Conservation (phyloP, 2,888 invertebrate species). For the Cecidostiba fungosa region DNA sequence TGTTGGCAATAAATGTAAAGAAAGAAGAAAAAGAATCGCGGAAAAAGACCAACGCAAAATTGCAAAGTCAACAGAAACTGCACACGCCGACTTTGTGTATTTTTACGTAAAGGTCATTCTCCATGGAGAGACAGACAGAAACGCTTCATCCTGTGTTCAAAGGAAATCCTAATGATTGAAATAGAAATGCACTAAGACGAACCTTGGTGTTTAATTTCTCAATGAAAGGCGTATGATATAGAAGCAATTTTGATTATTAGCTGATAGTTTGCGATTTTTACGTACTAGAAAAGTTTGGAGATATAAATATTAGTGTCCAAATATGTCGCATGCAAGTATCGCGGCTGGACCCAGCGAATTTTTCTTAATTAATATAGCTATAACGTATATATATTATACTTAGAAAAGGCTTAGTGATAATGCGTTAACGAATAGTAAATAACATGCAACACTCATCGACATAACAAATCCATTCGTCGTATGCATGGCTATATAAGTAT, state of each 20-base stretch:
- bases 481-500: constrained; percentile 10
- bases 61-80: constrained; percentile 1
- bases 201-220: neutral
- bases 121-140: constrained; percentile 64
- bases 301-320: constrained; percentile 48
- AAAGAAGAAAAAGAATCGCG: constrained; percentile 16
- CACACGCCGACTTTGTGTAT: neutral
- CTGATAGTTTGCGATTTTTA: neutral
- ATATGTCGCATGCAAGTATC: constrained; percentile 55
- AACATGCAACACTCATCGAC: constrained; percentile 73
- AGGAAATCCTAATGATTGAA: constrained; percentile 68
- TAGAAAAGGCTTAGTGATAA: neutral
- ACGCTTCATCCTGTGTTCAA: constrained; percentile 77
- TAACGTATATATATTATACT: constrained; percentile 4
- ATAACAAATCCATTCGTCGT: constrained; percentile 66
- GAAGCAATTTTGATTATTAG: constrained; percentile 26
- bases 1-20: constrained; percentile 7
- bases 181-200: neutral
- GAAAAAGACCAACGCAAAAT: constrained; percentile 25
- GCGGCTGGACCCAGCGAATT: neutral
- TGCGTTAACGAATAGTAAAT: constrained; percentile 53
- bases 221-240: constrained; percentile 35
- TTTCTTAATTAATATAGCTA: constrained; percentile 8
- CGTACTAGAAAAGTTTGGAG: neutral
- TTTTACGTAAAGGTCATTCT: constrained; percentile 35